Percentiles rank a stretch among this genome's conserved stretches.
phyloP scores from a whole-genome alignment of 2,888 invertebrate species.

The Ferdinandea cuprea region DNA sequence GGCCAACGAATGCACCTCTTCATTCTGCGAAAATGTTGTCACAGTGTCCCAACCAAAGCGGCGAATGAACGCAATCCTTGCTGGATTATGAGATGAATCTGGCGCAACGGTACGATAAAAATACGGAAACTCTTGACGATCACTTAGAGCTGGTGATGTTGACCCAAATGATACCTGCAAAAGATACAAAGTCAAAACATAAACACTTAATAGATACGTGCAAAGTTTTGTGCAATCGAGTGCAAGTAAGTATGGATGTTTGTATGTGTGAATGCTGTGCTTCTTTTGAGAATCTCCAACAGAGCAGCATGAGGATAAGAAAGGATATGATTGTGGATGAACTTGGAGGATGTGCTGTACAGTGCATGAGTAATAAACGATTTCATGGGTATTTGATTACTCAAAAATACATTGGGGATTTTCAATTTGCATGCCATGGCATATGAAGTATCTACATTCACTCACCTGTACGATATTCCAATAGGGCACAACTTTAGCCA shows the following conservation, averaged over 20 bases:
- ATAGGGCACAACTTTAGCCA: conserved; percentile 95
- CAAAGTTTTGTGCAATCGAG: conserved; percentile 44
- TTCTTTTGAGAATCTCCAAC: background rate
- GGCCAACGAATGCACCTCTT: conserved; percentile 92
- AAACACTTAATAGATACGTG: background rate
- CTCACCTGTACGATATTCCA: conserved; percentile 95
- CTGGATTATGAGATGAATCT: conserved; percentile 94
- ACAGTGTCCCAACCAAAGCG: conserved; percentile 91
- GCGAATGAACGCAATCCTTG: conserved; percentile 92
- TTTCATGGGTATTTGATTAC: conserved; percentile 48
- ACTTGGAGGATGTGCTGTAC: background rate
- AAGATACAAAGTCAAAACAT: background rate
- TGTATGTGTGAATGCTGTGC: background rate
- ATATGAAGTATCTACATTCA: conserved; percentile 30
- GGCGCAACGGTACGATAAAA: conserved; percentile 95
- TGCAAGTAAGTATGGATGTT: conserved; percentile 27
- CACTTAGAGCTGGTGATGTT: conserved; percentile 94
- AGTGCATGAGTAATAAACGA: conserved; percentile 34
- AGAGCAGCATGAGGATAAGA: background rate
- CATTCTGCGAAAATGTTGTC: conserved; percentile 93
- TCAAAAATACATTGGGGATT: conserved; percentile 14
- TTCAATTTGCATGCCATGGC: background rate
- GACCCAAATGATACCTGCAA: conserved; percentile 94
- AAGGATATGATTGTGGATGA: conserved; percentile 5
- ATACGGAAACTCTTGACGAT: conserved; percentile 93